Percentiles rank a stretch among this genome's conserved stretches.
Conservation (phyloP, 2,888 invertebrate genomes). For the Drosophila melanosoma region DNA sequence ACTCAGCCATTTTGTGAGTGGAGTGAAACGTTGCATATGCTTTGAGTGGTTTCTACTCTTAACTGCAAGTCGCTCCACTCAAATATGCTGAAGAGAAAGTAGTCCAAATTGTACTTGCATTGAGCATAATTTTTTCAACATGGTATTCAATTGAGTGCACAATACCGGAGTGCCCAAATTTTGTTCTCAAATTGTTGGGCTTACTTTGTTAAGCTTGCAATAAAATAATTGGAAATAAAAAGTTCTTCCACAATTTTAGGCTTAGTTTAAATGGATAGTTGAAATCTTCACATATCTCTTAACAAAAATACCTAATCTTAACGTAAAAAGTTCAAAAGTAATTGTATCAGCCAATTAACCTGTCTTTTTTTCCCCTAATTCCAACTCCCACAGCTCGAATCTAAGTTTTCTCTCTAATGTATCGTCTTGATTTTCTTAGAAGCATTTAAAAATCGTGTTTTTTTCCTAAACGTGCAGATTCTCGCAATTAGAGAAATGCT, state of each 20-base stretch:
- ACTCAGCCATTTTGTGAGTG: conserved; percentile 2
- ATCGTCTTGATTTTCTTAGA: background rate
- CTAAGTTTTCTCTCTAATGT: background rate
- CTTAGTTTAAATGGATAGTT: background rate
- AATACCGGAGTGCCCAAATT: background rate
- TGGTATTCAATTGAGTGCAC: background rate
- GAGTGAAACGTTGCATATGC: conserved; percentile 1
- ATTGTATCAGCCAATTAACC: background rate
- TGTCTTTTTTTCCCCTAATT: background rate
- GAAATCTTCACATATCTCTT: background rate
- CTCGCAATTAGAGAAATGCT: background rate
- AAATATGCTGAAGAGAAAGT: conserved; percentile 28
- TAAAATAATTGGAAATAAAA: background rate
- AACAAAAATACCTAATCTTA: background rate
- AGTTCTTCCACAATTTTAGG: background rate
- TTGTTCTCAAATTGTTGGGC: background rate
- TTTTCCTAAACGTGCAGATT: background rate
- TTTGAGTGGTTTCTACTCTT: conserved; percentile 22
- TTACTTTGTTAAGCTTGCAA: background rate
- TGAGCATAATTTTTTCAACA: background rate
- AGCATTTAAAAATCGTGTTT: background rate
- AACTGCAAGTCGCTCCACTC: background rate
- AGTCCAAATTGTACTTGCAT: conserved; percentile 13
- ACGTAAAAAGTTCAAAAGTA: background rate
- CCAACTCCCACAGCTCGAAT: background rate